phyloP scores from a whole-genome alignment of 2,113 vertebrate genomes.

The Varanus salvator region DNA sequence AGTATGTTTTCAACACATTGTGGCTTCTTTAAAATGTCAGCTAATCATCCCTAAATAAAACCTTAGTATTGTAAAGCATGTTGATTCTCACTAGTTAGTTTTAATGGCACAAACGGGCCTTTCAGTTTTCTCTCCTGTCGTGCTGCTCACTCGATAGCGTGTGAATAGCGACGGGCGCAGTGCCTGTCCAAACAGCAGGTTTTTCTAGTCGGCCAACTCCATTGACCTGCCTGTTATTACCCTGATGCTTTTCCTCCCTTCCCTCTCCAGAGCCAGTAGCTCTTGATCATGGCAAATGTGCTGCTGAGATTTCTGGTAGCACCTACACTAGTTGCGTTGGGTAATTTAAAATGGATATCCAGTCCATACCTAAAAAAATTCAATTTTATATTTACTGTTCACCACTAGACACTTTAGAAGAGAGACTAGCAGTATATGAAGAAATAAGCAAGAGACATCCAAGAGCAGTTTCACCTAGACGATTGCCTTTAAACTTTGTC shows the following conservation, averaged over 20 bases:
- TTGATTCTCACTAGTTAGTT: background rate
- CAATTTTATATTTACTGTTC: slow-evolving; percentile 69
- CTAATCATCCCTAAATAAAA: background rate
- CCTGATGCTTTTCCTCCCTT: background rate
- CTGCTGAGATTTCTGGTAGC: background rate
- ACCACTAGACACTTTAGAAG: slow-evolving; percentile 80
- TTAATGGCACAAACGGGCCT: background rate
- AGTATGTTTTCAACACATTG: background rate
- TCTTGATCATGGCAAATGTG: slow-evolving; percentile 29
- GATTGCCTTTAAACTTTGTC: slow-evolving; percentile 84
- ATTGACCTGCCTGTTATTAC: background rate
- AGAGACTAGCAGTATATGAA: slow-evolving; percentile 83
- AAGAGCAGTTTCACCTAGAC: slow-evolving; percentile 83
- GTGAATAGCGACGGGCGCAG: too few relatives aligned
- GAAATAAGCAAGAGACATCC: slow-evolving; percentile 82
- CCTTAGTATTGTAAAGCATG: background rate
- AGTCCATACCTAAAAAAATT: slow-evolving; percentile 30
- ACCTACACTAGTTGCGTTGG: background rate
- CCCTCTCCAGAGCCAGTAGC: background rate
- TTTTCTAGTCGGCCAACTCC: background rate
- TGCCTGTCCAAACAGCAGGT: background rate
- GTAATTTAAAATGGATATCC: slow-evolving; percentile 40
- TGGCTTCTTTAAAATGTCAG: background rate
- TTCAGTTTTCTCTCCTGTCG: background rate
- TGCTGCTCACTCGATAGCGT: too few relatives aligned